A percentile compares a stretch with the other conserved stretches of the same genome.
Conservation (phyloP, 1,140 invertebrate genomes). For the Harpegnathos saltator region DNA sequence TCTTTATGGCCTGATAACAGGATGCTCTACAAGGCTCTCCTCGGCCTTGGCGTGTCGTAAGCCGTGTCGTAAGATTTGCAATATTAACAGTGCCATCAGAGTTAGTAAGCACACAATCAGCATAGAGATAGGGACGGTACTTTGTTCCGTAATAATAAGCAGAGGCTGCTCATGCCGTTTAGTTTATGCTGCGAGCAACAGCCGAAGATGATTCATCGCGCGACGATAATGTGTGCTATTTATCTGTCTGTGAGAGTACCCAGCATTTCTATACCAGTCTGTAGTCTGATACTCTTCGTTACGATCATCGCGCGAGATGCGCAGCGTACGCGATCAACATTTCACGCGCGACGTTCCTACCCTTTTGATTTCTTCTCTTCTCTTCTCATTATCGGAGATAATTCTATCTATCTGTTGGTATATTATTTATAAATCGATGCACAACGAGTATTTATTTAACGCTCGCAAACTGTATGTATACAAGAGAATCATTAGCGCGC, state of each 20-base stretch:
- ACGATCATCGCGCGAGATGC: slow-evolving; percentile 1
- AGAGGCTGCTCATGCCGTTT: slow-evolving; percentile 8
- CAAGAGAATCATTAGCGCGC: slow-evolving; percentile 27
- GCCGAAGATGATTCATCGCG: slow-evolving; percentile 5
- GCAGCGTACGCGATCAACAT: too few relatives aligned
- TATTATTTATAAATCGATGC: slow-evolving; percentile 29
- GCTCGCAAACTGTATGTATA: slow-evolving; percentile 5
- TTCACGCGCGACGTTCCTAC: background rate
- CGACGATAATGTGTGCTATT: slow-evolving; percentile 32
- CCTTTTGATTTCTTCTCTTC: slow-evolving; percentile 29
- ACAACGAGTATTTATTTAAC: slow-evolving; percentile 55
- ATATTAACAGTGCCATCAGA: slow-evolving; percentile 43
- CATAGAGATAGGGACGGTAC: slow-evolving; percentile 1
- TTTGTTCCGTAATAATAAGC: slow-evolving; percentile 5
- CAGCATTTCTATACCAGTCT: background rate
- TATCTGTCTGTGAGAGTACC: slow-evolving; percentile 30
- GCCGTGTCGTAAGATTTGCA: slow-evolving; percentile 17
- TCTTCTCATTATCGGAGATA: slow-evolving; percentile 13
- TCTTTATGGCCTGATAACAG: slow-evolving; percentile 29
- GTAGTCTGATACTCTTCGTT: slow-evolving; percentile 25
- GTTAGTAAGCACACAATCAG: slow-evolving; percentile 27
- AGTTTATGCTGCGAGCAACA: background rate
- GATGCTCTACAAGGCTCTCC: too few relatives aligned
- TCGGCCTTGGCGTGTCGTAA: background rate
- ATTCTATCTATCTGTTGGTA: background rate